These are phyloP conservation scores for Grantiella picta DNA, from an alignment of 2,113 vertebrate genomes.

Conservation along the genomic window DNA sequence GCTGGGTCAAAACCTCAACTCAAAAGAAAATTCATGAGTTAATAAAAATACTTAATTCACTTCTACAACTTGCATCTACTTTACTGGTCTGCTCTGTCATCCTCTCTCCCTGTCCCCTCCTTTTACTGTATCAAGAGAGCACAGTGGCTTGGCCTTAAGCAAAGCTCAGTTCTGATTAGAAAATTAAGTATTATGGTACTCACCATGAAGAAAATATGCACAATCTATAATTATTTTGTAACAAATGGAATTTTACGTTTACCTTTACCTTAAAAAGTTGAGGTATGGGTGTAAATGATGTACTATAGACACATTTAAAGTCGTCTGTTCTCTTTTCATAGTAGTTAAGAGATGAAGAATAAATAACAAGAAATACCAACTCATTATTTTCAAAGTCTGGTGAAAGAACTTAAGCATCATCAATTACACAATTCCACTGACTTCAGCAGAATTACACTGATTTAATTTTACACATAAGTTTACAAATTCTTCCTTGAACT, in stretches of 20 bases:
- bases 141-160: neutral
- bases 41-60: neutral
- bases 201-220: neutral
- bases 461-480: neutral
- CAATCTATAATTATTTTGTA: neutral
- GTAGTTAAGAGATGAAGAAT: neutral
- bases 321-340: neutral
- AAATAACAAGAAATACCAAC: neutral
- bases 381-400: neutral
- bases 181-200: neutral
- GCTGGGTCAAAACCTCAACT: neutral
- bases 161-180: neutral
- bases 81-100: neutral
- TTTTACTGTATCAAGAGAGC: neutral
- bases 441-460: neutral
- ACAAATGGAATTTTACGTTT: neutral
- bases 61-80: neutral
- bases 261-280: neutral
- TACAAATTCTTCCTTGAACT: neutral
- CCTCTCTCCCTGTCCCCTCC: neutral
- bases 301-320: neutral
- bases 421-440: neutral
- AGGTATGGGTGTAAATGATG: neutral
- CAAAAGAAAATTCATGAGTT: neutral
- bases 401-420: neutral